These are phyloP conservation scores for Diorhabda carinulata DNA, from an alignment of 1,140 invertebrate species.

Conservation along the genomic window DNA sequence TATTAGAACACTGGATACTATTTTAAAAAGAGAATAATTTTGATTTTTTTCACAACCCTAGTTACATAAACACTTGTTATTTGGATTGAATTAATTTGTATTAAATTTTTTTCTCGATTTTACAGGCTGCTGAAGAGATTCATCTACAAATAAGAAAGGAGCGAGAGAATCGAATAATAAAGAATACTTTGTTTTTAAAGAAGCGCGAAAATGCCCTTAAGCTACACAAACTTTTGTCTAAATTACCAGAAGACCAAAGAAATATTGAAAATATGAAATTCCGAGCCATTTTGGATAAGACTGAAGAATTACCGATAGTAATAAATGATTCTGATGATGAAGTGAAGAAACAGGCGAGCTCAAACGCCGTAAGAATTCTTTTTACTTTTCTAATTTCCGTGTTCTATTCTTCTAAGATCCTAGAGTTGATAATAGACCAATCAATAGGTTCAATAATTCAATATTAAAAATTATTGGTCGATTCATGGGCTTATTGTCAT, in stretches of 20 bases:
- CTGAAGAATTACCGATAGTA: slow-evolving; percentile 8
- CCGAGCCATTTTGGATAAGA: slow-evolving; percentile 4
- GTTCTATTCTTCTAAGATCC: too few species aligned
- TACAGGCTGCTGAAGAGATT: slow-evolving; percentile 14
- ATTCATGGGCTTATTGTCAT: too few species aligned
- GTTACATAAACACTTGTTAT: neutral
- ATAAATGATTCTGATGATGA: slow-evolving; percentile 17
- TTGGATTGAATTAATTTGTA: neutral
- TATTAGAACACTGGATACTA: neutral
- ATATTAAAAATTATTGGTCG: too few species aligned
- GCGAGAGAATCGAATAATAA: neutral
- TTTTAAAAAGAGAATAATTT: neutral
- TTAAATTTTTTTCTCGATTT: neutral
- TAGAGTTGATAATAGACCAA: too few species aligned
- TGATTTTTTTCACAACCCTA: neutral
- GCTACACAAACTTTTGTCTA: slow-evolving; percentile 1
- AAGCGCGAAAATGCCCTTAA: slow-evolving; percentile 8
- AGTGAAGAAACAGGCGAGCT: too few species aligned
- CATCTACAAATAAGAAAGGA: neutral
- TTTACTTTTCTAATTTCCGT: too few species aligned
- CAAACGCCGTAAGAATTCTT: too few species aligned
- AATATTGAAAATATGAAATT: slow-evolving; percentile 16
- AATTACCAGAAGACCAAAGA: slow-evolving; percentile 9
- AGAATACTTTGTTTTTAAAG: slow-evolving; percentile 9
- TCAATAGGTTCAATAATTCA: too few species aligned